Evolutionary conservation across 2,888 invertebrate genomes (phyloP).

Genomic region (Neoscelio sp.): DNA sequence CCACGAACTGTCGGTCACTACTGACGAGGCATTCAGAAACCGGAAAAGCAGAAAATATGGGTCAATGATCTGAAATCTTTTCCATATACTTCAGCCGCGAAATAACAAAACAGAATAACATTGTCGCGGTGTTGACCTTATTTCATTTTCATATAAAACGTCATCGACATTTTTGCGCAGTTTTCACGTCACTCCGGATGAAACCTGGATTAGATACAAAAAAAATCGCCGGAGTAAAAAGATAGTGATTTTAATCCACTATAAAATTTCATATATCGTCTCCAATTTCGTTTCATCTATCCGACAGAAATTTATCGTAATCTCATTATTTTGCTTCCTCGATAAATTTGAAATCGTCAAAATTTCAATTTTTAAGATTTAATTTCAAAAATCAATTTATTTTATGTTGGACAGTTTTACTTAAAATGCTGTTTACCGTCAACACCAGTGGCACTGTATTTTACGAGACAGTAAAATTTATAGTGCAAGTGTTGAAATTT

Average conservation of each 20-base stretch:
- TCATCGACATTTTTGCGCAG: slow-evolving; percentile 59
- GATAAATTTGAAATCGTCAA: too few relatives aligned
- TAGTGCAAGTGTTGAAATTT: slow-evolving; percentile 15
- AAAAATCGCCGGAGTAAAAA: neutral
- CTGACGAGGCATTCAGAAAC: slow-evolving; percentile 49
- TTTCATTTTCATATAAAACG: slow-evolving; percentile 52
- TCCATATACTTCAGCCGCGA: neutral
- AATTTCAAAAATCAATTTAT: too few relatives aligned
- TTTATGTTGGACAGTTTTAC: too few relatives aligned
- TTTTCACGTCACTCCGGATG: slow-evolving; percentile 35
- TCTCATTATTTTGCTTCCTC: slow-evolving; percentile 23
- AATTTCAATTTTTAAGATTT: too few relatives aligned
- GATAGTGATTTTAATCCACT: slow-evolving; percentile 48
- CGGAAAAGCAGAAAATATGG: slow-evolving; percentile 12
- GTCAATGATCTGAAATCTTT: slow-evolving; percentile 47
- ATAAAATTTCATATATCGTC: slow-evolving; percentile 41
- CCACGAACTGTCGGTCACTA: slow-evolving; percentile 36
- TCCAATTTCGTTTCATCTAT: slow-evolving; percentile 41
- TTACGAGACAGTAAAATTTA: slow-evolving; percentile 11
- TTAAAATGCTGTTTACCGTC: too few relatives aligned
- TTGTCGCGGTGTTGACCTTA: slow-evolving; percentile 49
- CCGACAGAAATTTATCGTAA: slow-evolving; percentile 21
- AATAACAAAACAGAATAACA: slow-evolving; percentile 39
- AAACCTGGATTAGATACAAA: slow-evolving; percentile 34
- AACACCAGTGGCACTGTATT: neutral